A percentile compares a stretch with the other conserved stretches of the same genome.
phyloP scores from a whole-genome alignment of 2,113 vertebrate species.

The Solea solea region DNA sequence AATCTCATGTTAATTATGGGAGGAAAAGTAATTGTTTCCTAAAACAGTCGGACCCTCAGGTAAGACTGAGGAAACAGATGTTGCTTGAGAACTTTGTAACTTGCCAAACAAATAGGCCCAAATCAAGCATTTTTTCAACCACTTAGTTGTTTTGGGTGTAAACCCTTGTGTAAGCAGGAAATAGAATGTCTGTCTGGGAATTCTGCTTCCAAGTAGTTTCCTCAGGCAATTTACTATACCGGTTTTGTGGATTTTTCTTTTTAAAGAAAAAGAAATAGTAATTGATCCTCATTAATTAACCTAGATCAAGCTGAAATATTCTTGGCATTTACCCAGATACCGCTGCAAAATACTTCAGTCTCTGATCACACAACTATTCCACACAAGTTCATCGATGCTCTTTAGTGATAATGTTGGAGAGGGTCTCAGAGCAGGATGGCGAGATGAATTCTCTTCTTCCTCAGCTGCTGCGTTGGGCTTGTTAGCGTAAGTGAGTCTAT shows the following conservation, averaged over 20 bases:
- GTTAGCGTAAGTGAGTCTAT: not conserved
- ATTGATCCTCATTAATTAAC: constrained; percentile 17
- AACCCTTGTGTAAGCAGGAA: constrained; percentile 40
- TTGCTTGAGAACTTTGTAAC: constrained; percentile 30
- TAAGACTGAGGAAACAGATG: constrained; percentile 44
- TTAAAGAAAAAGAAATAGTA: constrained; percentile 2
- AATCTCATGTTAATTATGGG: constrained; percentile 39
- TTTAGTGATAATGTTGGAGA: no score
- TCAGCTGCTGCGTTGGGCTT: no score
- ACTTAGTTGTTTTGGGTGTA: constrained; percentile 15
- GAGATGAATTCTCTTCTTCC: no score
- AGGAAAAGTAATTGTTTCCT: constrained; percentile 48
- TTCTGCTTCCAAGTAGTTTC: constrained; percentile 20
- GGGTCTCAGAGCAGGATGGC: not conserved
- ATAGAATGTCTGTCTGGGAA: constrained; percentile 17
- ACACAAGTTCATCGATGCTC: not conserved
- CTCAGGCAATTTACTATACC: constrained; percentile 16
- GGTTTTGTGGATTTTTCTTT: not conserved
- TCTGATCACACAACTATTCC: no score
- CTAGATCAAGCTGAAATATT: constrained; percentile 6
- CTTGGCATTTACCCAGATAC: not conserved
- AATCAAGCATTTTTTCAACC: constrained; percentile 1
- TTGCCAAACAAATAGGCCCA: constrained; percentile 13
- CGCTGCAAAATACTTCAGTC: not conserved
- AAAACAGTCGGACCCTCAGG: constrained; percentile 44